These are phyloP conservation scores for Pristis pectinata DNA, from an alignment of 2,797 vertebrate species.

Conservation along the genomic window DNA sequence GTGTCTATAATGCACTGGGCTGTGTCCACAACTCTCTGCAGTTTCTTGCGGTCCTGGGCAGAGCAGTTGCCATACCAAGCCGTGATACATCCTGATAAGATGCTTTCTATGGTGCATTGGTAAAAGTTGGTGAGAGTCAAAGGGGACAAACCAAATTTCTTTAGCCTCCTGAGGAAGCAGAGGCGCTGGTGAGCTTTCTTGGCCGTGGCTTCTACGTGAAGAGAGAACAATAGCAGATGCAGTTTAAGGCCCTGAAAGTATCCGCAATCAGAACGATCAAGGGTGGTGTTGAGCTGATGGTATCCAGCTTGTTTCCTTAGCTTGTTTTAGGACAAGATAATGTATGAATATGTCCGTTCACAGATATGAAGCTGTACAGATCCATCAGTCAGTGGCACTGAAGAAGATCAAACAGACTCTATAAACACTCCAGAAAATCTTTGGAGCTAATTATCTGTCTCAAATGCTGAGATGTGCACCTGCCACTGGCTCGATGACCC, in stretches of 20 bases:
- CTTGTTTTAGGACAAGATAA: not conserved
- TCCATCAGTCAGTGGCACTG: not conserved
- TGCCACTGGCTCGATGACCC: not conserved
- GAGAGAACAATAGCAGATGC: not conserved
- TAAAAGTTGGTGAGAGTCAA: too few species aligned
- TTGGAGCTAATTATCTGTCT: not conserved
- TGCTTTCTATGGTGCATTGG: too few species aligned
- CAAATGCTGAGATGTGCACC: not conserved
- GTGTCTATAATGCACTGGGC: too few species aligned
- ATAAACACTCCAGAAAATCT: not conserved
- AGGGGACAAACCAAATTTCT: too few species aligned
- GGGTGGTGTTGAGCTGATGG: not conserved
- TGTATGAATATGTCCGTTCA: not conserved
- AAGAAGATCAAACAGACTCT: not conserved
- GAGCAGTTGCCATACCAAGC: too few species aligned
- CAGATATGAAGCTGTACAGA: not conserved
- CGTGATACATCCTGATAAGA: too few species aligned
- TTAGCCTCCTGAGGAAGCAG: too few species aligned
- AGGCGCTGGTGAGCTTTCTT: too few species aligned
- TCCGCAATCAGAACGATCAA: not conserved
- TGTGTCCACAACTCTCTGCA: too few species aligned
- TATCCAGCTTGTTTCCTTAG: not conserved
- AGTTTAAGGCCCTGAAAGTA: not conserved
- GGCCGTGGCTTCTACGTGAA: too few species aligned
- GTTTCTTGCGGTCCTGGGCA: too few species aligned